phyloP scores from a whole-genome alignment of 1,140 invertebrate genomes.

The Drosophila mauritiana region DNA sequence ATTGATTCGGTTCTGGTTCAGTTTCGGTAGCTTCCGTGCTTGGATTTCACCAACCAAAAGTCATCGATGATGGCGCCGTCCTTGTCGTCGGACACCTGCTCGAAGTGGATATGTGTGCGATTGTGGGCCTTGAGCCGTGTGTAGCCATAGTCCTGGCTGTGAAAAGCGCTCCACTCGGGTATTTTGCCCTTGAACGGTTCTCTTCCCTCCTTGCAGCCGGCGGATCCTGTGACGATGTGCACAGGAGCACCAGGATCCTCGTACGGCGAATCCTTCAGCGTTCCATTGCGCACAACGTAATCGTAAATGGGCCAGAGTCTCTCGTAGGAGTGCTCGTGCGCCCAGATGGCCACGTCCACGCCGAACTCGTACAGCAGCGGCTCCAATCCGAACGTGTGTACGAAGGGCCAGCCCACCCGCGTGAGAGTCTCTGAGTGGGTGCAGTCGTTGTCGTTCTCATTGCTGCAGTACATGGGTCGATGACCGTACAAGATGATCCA shows the following conservation, averaged over 20 bases:
- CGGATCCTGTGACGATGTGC: slow-evolving; percentile 97
- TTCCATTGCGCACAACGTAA: slow-evolving; percentile 93
- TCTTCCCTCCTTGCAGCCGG: slow-evolving; percentile 90
- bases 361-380: slow-evolving; percentile 94
- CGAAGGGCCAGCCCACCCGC: slow-evolving; percentile 90
- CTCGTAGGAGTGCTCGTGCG: slow-evolving; percentile 98
- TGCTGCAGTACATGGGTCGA: slow-evolving; percentile 98
- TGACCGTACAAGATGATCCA: slow-evolving; percentile 98
- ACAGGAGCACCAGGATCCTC: slow-evolving; percentile 95
- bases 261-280: slow-evolving; percentile 89
- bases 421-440: slow-evolving; percentile 90
- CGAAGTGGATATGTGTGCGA: slow-evolving; percentile 93
- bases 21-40: slow-evolving; percentile 84
- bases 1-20: slow-evolving; percentile 83
- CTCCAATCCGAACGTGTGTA: slow-evolving; percentile 92
- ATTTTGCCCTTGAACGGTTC: slow-evolving; percentile 84
- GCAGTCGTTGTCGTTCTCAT: slow-evolving; percentile 94
- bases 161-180: slow-evolving; percentile 81
- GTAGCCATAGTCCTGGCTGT: slow-evolving; percentile 96
- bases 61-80: slow-evolving; percentile 90
- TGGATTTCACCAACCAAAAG: slow-evolving; percentile 91
- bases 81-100: slow-evolving; percentile 96
- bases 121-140: slow-evolving; percentile 93
- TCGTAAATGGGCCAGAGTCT: slow-evolving; percentile 97
- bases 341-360: slow-evolving; percentile 97